Base-by-base conservation (phyloP, 2,113 vertebrate species). In the Mormoops blainvillei region DNA sequence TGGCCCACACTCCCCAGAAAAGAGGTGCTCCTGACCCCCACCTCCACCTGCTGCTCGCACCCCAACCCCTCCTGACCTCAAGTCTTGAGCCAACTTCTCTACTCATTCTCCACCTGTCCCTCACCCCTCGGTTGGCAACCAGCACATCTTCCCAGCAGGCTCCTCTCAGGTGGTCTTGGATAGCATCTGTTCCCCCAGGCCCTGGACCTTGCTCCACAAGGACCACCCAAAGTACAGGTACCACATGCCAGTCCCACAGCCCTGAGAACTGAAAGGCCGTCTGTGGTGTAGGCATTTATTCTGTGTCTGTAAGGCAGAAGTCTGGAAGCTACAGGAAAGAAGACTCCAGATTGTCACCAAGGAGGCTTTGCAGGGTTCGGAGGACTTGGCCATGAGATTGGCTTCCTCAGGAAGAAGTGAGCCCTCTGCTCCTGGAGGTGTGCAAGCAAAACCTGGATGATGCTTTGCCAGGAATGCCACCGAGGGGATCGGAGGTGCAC, bases 241-340 rank as follows among this genome's bases (percentile, higher is more conserved):
- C 43, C 18, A 1, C 15, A 0, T 13, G 15, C 73, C 3, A 0
- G 13, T 7, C 1, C 8, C 70, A 10, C 7, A 1, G 5, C 77
- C 48, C 50, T 58, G 22, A 5, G 13, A 48, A 26, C 54, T 0
- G 61, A 77, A 81, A 18, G n/a, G 50, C 43, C 3, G 11, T 13
- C 33, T 19, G 0, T 13, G 20, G 12, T 45, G 54, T 36, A 31
- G 22, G 50, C 43, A 18, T 38, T 38, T 15, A 24, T 70, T 33
- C 74, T n/a, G 28, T 10, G 18, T 70, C 85, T 74, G 67, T 28
- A 43, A n/a, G 19, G 4, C 16, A 4, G 43, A 52, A 8, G 54
- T 16, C 50, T n/a, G 18, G 93, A 61, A 54, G 26, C 24, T 16
- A 4, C 20, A 19, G 31, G 16, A 76, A n/a, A 50, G 45, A 38